Percentiles rank a stretch among this genome's conserved stretches.
Evolutionary conservation across 2,113 vertebrate genomes (phyloP).

Genomic region (Halichoeres trimaculatus): DNA sequence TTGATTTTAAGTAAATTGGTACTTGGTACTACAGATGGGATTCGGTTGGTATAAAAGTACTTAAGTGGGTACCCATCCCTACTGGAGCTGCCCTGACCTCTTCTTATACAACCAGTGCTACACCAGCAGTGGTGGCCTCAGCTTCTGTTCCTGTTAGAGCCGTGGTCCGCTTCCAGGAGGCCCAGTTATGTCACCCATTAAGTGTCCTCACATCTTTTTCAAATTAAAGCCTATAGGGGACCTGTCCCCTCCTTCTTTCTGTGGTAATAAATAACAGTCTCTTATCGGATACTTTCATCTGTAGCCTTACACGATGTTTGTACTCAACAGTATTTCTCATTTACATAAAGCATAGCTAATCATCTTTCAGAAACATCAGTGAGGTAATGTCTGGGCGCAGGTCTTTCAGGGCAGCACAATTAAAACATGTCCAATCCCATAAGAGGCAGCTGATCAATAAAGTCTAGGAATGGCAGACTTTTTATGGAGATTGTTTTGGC

Average conservation of each 20-base stretch:
- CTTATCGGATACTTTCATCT: slow-evolving; percentile 56
- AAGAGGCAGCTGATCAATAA: slow-evolving; percentile 77
- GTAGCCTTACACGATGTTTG: slow-evolving; percentile 53
- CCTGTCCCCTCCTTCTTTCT: slow-evolving; percentile 16
- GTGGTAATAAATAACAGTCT: too few species aligned
- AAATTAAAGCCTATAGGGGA: slow-evolving; percentile 39
- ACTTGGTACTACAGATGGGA: too few species aligned
- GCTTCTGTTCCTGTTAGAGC: slow-evolving; percentile 45
- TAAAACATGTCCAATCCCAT: slow-evolving; percentile 70
- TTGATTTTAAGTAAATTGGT: too few species aligned
- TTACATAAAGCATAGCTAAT: slow-evolving; percentile 79
- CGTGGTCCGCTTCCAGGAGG: slow-evolving; percentile 70
- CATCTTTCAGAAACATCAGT: slow-evolving; percentile 75
- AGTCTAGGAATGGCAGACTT: slow-evolving; percentile 50
- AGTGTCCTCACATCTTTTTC: slow-evolving; percentile 78
- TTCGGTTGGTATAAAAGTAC: too few species aligned
- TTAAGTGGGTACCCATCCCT: too few species aligned
- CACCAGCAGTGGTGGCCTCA: slow-evolving; percentile 33
- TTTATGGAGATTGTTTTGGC: slow-evolving; percentile 68
- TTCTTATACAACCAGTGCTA: slow-evolving; percentile 25
- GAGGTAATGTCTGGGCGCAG: slow-evolving; percentile 81
- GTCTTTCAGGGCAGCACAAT: slow-evolving; percentile 70
- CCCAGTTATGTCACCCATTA: slow-evolving; percentile 74
- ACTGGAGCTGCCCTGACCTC: slow-evolving; percentile 2
- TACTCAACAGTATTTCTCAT: slow-evolving; percentile 67